These are phyloP conservation scores for Augiades crinisus DNA, from an alignment of 2,888 invertebrate species.

Conservation along the genomic window DNA sequence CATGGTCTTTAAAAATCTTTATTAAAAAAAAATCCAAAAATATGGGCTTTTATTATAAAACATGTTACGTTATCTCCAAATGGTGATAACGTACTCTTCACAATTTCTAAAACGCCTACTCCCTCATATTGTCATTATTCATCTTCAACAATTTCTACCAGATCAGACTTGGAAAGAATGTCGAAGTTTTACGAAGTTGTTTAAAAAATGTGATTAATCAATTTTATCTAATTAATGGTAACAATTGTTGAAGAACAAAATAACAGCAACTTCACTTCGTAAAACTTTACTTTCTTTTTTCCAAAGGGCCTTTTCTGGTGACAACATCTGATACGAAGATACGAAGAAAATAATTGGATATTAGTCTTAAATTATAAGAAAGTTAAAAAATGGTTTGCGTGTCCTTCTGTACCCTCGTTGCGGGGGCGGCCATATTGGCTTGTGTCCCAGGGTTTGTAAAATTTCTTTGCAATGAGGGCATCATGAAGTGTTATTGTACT, in stretches of 20 bases:
- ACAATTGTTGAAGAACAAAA: conserved; percentile 57
- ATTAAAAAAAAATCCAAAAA: too few species aligned
- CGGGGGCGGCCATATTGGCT: conserved; percentile 42
- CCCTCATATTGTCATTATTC: not conserved
- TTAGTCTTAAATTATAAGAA: not conserved
- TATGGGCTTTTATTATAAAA: too few species aligned
- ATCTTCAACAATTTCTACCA: conserved; percentile 65
- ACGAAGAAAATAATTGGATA: conserved; percentile 28
- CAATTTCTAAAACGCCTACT: not conserved
- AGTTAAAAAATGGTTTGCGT: conserved; percentile 47
- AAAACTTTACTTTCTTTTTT: conserved; percentile 54
- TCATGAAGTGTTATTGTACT: conserved; percentile 37
- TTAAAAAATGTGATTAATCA: conserved; percentile 10
- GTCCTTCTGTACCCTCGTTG: conserved; percentile 45
- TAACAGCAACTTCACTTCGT: conserved; percentile 43
- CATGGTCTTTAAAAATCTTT: too few species aligned
- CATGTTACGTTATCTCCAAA: too few species aligned
- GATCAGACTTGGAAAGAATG: conserved; percentile 35
- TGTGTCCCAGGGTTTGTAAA: conserved; percentile 41
- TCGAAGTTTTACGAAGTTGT: conserved; percentile 55
- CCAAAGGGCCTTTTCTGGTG: conserved; percentile 43
- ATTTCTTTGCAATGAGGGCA: conserved; percentile 29
- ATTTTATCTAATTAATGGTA: conserved; percentile 44
- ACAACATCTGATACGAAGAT: conserved; percentile 35
- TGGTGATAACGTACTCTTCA: too few species aligned